Percentiles rank a stretch among this genome's conserved stretches.
phyloP scores from a whole-genome alignment of 2,888 invertebrate genomes.

The Heliconius charithonia region DNA sequence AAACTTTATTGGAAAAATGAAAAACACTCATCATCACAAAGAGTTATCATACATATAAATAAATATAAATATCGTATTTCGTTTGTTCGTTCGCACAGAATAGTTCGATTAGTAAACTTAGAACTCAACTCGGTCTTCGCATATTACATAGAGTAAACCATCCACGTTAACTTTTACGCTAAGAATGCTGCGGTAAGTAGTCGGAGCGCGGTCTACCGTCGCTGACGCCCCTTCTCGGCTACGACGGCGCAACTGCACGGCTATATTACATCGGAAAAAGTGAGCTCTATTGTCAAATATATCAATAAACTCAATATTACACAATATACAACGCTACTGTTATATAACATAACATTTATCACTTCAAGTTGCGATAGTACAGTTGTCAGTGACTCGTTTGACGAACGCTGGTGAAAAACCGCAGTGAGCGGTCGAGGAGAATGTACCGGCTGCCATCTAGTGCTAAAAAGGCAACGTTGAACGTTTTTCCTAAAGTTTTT shows the following conservation, averaged over 20 bases:
- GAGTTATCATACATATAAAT: constrained; percentile 46
- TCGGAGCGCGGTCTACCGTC: constrained; percentile 68
- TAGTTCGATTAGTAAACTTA: constrained; percentile 65
- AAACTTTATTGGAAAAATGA: constrained; percentile 61
- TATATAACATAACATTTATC: constrained; percentile 45
- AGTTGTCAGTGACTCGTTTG: constrained; percentile 40
- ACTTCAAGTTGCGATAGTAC: constrained; percentile 46
- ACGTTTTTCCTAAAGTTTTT: constrained; percentile 30
- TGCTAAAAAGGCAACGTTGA: constrained; percentile 21
- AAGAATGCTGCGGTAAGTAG: constrained; percentile 83
- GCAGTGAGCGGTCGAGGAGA: constrained; percentile 40
- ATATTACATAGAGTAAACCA: constrained; percentile 83
- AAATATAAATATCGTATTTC: constrained; percentile 64
- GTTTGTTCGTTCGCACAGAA: constrained; percentile 70
- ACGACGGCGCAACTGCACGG: constrained; percentile 55
- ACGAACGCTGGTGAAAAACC: constrained; percentile 42
- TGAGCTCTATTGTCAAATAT: constrained; percentile 45
- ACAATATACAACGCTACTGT: constrained; percentile 43
- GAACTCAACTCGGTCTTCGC: constrained; percentile 74
- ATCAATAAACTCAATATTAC: constrained; percentile 50
- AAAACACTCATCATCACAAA: constrained; percentile 62
- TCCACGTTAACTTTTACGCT: constrained; percentile 82
- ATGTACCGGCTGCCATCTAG: constrained; percentile 45
- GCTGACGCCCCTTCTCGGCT: constrained; percentile 62
- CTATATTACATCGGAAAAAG: constrained; percentile 47